Evolutionary conservation across 2,888 invertebrate genomes (phyloP), one percentile per base, ranked within the genome.

Genomic region (Trachelus tabidus): DNA sequence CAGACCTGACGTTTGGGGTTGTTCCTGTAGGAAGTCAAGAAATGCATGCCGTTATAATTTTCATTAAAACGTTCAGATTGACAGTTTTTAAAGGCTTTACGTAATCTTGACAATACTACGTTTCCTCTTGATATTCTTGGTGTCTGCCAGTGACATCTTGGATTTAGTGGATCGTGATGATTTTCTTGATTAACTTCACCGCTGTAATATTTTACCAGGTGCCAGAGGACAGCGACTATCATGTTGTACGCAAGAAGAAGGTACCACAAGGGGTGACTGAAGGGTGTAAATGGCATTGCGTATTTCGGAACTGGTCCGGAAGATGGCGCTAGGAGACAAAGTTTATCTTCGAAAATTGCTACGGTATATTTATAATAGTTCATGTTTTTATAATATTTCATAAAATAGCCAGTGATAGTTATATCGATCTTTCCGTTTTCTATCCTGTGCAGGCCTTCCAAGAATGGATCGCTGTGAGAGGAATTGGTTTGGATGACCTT

Each of bases 231-330:
- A 4, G 84, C 83, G 1, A 85, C 76, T 3, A 79, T 9, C 1
- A 86, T 11, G 31, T 87, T 85, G 69, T 85, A 85, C 1, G 78
- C 4, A 1, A 81, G 69, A 0, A 89, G 76, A 0, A 83, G n/a
- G 0, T 76, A 1, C 89, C 89, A 88, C 0, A 89, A 33, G 0
- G 80, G 69, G 0, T 34, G 68, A 0, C 80, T 35, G 71, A 89
- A 89, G 0, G 89, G 87, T 31, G 84, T 4, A 11, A 88, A 73
- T 0, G 86, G 85, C 85, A 87, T 85, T 31, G 85, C 81, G 0
- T 81, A 85, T 73, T 85, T 87, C 0, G 88, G 85, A 6, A 88
- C 40, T 1, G 79, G 68, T 0, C 84, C 81, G 2, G 83, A 78
- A 0, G 85, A 81, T 0, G 82, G 86, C 11, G 83, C 83, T 6